Percentiles rank a stretch among this genome's conserved stretches.
These are phyloP conservation scores for Microctenopoma lineatum DNA, from an alignment of 2,797 vertebrate genomes.

Conservation along the genomic window DNA sequence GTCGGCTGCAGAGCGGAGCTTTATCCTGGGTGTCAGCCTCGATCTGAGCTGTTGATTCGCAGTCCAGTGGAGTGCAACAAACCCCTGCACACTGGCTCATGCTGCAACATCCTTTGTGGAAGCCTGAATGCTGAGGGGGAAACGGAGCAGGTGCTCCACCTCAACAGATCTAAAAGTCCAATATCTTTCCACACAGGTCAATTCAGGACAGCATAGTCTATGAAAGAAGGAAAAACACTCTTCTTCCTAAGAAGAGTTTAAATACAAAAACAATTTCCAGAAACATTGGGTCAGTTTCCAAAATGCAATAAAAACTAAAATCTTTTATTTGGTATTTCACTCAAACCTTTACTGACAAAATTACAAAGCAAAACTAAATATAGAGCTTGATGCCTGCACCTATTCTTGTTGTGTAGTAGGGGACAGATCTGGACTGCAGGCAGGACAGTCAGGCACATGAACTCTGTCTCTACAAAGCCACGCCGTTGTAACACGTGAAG, in stretches of 20 bases:
- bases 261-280: neutral
- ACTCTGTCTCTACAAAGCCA: too few relatives aligned
- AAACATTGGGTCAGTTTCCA: too few relatives aligned
- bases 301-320: too few relatives aligned
- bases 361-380: too few relatives aligned
- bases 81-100: slow-evolving; percentile 29
- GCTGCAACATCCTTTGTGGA: slow-evolving; percentile 15
- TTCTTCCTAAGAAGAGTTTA: neutral
- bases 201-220: neutral
- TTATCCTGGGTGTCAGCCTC: slow-evolving; percentile 76
- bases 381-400: too few relatives aligned
- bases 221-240: neutral
- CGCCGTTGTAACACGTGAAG: too few relatives aligned
- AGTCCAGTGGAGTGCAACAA: slow-evolving; percentile 69
- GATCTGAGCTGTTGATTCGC: slow-evolving; percentile 73
- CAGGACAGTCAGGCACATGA: too few relatives aligned
- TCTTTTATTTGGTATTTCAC: too few relatives aligned
- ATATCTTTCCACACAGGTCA: neutral
- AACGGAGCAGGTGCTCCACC: neutral
- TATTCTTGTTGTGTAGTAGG: too few relatives aligned
- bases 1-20: slow-evolving; percentile 67
- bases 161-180: neutral
- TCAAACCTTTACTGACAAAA: too few relatives aligned
- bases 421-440: too few relatives aligned
- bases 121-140: slow-evolving; percentile 6